These are phyloP conservation scores for Chlorospingus semifuscus DNA, from an alignment of 2,797 vertebrate genomes.

Conservation along the genomic window DNA sequence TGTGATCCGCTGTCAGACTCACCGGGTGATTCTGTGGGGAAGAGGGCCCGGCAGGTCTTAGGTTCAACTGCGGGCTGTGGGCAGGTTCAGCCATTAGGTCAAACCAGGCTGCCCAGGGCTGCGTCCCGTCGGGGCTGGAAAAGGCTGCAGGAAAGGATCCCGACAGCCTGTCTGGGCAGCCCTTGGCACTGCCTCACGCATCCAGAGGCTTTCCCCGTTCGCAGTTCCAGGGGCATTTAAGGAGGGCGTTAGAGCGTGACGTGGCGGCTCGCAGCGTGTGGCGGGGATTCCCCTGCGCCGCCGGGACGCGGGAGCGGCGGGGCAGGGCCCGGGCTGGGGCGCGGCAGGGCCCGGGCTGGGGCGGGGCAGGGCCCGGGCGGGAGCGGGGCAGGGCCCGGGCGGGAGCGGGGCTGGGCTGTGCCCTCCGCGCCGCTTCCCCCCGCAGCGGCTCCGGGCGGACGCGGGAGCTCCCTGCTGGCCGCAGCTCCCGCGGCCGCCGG, in stretches of 20 bases:
- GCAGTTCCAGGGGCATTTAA: background rate
- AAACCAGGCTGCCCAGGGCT: background rate
- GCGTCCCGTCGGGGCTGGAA: background rate
- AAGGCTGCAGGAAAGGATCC: background rate
- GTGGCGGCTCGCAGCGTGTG: background rate
- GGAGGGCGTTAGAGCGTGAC: rapidly evolving
- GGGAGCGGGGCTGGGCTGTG: background rate
- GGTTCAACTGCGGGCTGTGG: background rate
- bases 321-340: background rate
- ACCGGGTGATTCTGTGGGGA: background rate
- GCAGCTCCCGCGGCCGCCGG: background rate
- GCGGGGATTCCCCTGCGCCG: background rate
- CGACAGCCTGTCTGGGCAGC: background rate
- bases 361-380: background rate
- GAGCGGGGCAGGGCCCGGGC: background rate
- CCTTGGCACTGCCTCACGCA: rapidly evolving
- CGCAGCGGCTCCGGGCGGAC: background rate
- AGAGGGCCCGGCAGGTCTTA: background rate
- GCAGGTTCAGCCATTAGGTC: background rate
- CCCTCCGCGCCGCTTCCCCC: background rate
- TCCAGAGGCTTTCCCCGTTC: rapidly evolving
- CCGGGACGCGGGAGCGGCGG: background rate
- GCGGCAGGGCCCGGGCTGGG: no score
- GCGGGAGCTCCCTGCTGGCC: background rate
- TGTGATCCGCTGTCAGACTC: background rate